Evolutionary conservation across 35 echinoderm and acorn worm genomes (phyloP), one percentile per base, ranked within the genome.

Genomic region (Stichopus chloronotus): DNA sequence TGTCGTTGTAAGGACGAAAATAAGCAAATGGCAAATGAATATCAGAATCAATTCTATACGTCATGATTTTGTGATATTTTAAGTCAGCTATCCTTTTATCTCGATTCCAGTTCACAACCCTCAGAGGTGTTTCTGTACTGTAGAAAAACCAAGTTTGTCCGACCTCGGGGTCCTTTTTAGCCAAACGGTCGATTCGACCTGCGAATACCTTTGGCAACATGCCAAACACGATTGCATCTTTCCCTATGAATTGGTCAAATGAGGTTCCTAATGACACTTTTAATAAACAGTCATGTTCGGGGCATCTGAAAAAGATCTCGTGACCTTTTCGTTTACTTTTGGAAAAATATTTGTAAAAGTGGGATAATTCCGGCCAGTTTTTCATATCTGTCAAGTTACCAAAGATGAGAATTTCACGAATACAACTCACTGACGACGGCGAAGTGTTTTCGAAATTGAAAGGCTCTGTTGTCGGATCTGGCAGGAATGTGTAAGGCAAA

Each of bases 11-110:
- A 7, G 22, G 63, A 54, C 84, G 79, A 25, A 88, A 96, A 61
- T 88, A 74, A 8, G 92, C 95, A 83, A 96, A 96, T 8, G 95
- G 95, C 5, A 96, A 84, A 52, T 92, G 76, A n/a, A 96, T 83
- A 83, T 96, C 95, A 43, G 93, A 92, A 80, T 96, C 95, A 9
- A 79, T 56, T 68, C 95, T 69, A 89, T 96, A 96, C 16, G 95
- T 92, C 95, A 96, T 96, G 5, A 92, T 94, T 80, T 94, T 96
- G 59, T 96, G 95, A 92, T 96, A 96, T 87, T 90, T 94, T 55
- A 96, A 54, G 19, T 96, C 69, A 11, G 68, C 69, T 55, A 96
- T 25, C 8, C 84, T 63, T 2, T 88, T 20, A 56, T 94, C 90
- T 20, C 86, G 14, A 53, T 79, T 92, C 95, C 95, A 96, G 19